Evolutionary conservation across 1,140 invertebrate species (phyloP).

Genomic region (Lerema accius): DNA sequence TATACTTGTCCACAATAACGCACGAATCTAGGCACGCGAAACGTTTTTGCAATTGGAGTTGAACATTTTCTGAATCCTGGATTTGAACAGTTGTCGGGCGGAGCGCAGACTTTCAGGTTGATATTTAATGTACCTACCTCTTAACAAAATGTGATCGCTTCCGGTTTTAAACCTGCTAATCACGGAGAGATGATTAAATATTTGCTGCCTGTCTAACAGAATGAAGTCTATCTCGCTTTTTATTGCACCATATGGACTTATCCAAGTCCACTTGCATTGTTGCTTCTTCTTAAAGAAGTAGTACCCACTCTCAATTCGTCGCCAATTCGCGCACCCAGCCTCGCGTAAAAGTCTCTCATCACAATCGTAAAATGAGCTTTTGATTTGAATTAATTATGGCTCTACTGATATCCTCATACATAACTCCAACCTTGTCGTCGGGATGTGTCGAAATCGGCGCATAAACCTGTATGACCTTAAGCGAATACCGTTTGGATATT

Average conservation of each 20-base stretch:
- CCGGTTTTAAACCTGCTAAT: conserved; percentile 44
- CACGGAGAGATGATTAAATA: conserved; percentile 50
- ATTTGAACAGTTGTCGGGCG: conserved; percentile 25
- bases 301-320: neutral
- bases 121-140: conserved; percentile 48
- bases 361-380: conserved; percentile 25
- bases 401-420: conserved; percentile 36
- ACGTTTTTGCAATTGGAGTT: conserved; percentile 24
- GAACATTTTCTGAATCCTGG: conserved; percentile 23
- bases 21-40: conserved; percentile 25
- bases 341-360: conserved; percentile 18
- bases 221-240: conserved; percentile 41
- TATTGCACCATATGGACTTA: neutral
- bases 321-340: neutral
- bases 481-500: conserved; percentile 35
- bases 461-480: conserved; percentile 42
- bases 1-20: conserved; percentile 10
- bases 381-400: conserved; percentile 14
- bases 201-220: conserved; percentile 35
- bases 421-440: conserved; percentile 41
- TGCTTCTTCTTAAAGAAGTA: neutral
- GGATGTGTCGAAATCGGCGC: conserved; percentile 38
- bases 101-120: conserved; percentile 35
- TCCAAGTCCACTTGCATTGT: neutral
- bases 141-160: conserved; percentile 37